Percentiles rank a stretch among this genome's conserved stretches.
phyloP scores from a whole-genome alignment of 2,113 vertebrate species.

The Mandrillus leucophaeus region DNA sequence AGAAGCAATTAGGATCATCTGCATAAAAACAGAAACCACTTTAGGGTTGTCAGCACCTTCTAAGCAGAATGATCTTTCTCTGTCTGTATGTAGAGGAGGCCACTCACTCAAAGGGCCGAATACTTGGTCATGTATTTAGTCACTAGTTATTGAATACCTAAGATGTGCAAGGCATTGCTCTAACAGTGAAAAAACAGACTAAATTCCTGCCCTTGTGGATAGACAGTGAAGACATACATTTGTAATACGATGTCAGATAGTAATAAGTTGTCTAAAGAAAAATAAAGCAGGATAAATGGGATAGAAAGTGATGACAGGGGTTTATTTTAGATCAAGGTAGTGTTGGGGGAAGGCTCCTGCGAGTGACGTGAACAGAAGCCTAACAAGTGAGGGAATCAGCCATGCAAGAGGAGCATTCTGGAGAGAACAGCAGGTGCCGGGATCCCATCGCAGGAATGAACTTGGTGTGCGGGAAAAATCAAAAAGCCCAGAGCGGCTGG shows the following conservation, averaged over 20 bases:
- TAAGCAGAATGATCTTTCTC: neutral
- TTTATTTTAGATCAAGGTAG: neutral
- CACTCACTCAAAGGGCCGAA: neutral
- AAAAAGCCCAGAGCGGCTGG: neutral
- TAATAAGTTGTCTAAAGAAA: neutral
- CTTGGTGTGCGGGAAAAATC: neutral
- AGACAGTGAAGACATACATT: neutral
- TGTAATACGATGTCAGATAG: neutral
- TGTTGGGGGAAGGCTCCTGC: neutral
- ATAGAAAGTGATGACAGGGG: neutral
- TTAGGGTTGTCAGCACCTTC: neutral
- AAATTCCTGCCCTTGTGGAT: neutral
- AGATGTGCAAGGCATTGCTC: neutral
- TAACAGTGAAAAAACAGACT: neutral
- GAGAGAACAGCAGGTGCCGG: neutral
- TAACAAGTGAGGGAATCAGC: neutral
- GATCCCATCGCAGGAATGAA: neutral
- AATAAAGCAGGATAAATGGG: neutral
- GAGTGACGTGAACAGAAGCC: neutral
- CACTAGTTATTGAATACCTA: neutral
- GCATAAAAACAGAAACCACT: neutral
- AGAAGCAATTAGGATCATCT: neutral
- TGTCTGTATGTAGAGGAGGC: neutral
- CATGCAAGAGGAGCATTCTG: neutral
- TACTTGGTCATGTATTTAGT: neutral